A percentile compares a stretch with the other conserved stretches of the same genome.
Conservation (phyloP, 2,113 vertebrate species). For the Tringa solitaria region DNA sequence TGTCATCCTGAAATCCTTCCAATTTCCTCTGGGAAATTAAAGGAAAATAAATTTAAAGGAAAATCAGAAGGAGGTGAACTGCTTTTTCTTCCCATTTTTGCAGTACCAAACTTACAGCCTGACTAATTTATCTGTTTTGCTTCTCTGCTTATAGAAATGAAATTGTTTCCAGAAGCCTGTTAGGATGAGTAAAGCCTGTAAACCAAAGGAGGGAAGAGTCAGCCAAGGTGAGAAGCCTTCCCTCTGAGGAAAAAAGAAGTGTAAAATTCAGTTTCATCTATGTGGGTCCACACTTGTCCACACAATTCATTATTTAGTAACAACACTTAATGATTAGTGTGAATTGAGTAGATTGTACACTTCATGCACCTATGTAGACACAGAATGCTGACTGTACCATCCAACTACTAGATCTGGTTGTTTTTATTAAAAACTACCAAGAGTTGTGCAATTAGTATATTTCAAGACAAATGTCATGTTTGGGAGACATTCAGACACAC, state of each 20-base stretch:
- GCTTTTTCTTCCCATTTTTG: not conserved
- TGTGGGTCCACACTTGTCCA: not conserved
- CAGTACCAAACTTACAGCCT: not conserved
- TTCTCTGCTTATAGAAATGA: not conserved
- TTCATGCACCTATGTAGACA: not conserved
- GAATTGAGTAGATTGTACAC: not conserved
- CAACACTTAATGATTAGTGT: not conserved
- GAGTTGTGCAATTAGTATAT: not conserved
- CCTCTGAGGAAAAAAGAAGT: not conserved
- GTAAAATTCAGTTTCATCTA: not conserved
- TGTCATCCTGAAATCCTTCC: not conserved
- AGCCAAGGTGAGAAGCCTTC: not conserved
- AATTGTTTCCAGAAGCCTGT: not conserved
- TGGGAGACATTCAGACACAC: not conserved
- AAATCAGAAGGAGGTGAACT: not conserved
- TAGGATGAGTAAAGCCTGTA: not conserved
- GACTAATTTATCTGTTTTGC: not conserved
- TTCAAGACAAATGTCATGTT: not conserved
- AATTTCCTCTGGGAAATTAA: not conserved
- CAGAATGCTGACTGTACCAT: fast-evolving
- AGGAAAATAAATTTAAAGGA: not conserved
- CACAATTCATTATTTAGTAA: not conserved
- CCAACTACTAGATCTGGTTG: not conserved
- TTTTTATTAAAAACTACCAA: not conserved
- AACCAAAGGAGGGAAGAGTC: not conserved